A percentile compares a stretch with the other conserved stretches of the same genome.
Evolutionary conservation across 2,888 invertebrate genomes (phyloP).

Genomic region (Macrosiphum euphorbiae): DNA sequence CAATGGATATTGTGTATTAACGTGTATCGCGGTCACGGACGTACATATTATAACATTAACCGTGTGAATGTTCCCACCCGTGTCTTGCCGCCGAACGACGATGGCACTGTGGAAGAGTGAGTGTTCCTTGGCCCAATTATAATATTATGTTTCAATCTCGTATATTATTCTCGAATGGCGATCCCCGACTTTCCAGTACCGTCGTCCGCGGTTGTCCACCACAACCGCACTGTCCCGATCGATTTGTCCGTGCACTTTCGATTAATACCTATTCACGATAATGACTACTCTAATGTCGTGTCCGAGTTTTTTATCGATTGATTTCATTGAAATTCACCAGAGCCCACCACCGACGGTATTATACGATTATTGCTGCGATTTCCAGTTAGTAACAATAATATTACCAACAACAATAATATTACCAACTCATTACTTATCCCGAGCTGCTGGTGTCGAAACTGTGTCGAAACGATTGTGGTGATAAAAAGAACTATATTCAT

Average conservation of each 20-base stretch:
- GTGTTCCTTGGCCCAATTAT: constrained; percentile 2
- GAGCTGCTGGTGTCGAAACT: not conserved
- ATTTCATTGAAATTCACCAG: not conserved
- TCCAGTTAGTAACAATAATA: not conserved
- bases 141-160: not conserved
- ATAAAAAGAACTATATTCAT: not conserved
- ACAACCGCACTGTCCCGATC: not conserved
- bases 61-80: not conserved
- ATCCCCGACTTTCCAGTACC: not conserved
- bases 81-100: not conserved
- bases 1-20: not conserved
- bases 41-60: not conserved
- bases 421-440: not conserved
- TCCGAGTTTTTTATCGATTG: not conserved
- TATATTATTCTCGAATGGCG: not conserved
- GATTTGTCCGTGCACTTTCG: not conserved
- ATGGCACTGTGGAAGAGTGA: not conserved
- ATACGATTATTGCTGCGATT: not conserved
- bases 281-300: not conserved
- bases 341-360: not conserved
- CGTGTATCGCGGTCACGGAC: not conserved
- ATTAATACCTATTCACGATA: not conserved
- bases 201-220: not conserved
- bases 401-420: too few species aligned
- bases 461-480: not conserved